Base-by-base conservation (phyloP, 2,113 vertebrate species). In the Nipponia nippon region DNA sequence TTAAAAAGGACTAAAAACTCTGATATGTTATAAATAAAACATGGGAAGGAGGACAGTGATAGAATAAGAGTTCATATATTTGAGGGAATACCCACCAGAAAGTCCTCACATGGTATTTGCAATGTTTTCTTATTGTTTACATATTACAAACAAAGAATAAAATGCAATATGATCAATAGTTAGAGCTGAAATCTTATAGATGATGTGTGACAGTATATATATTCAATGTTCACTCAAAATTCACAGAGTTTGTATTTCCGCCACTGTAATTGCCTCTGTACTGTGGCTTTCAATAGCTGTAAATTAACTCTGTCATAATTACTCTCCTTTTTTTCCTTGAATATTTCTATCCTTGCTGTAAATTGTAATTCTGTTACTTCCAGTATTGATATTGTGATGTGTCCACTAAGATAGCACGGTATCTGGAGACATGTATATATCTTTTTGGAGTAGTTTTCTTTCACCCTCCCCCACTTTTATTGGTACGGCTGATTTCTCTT, bases 1-100 rank as follows among this genome's bases (percentile, higher is more conserved):
- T 97, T 95, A 94, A 97, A 95, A 97, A 97, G 87, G 65, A 96
- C 97, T 97, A 89, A 97, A 98, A 98, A 96, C 75, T 84, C 86
- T 93, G 87, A 95, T 94, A 58, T 88, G 63, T 90, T 95, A 92
- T 96, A 94, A 96, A 96, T 97, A 96, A 98, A 98, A 98, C 96
- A 98, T 93, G 83, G 83, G 90, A 65, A 92, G 63, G 46, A 70
- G 92, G 93, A 91, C 90, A 81, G 77, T 96, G 94, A 95, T 96
- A 94, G 95, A 97, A 97, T 97, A 96, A 93, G 89, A 84, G 88
- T 83, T 73, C 87, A 59, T 96, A 77, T 96, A 83, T 38, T 87
- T 96, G 29, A 61, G 89, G 91, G 75, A 93, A 95, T 96, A 94
- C 76, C 76, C 46, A 40, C 87, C 62, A 93, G 81, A 96, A 93